Evolutionary conservation across 2,888 invertebrate species (phyloP).

Genomic region (Cheilosia vernalis): DNA sequence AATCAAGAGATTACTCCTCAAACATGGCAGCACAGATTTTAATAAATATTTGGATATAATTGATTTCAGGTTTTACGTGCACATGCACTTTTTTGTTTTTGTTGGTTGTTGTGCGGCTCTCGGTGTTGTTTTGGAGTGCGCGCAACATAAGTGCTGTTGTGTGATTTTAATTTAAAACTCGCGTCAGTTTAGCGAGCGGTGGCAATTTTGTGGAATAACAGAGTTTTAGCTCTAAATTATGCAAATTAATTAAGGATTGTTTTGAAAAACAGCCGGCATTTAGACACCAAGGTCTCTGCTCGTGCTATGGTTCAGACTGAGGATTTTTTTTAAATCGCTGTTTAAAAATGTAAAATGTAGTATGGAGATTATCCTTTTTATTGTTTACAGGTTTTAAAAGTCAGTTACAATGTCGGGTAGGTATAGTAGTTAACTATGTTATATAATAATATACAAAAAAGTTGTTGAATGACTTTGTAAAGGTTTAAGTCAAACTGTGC

Average conservation of each 20-base stretch:
- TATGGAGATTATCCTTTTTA: too few species aligned
- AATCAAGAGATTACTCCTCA: slow-evolving; percentile 65
- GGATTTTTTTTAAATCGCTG: too few species aligned
- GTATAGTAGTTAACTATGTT: too few species aligned
- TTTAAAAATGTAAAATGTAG: too few species aligned
- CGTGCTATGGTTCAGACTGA: neutral
- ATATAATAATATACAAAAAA: too few species aligned
- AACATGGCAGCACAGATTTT: slow-evolving; percentile 47
- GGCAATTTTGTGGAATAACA: slow-evolving; percentile 56
- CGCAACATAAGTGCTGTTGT: slow-evolving; percentile 11
- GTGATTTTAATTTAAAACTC: slow-evolving; percentile 43
- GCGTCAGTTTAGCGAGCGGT: slow-evolving; percentile 49
- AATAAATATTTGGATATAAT: slow-evolving; percentile 68
- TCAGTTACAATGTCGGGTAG: too few species aligned
- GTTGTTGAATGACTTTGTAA: too few species aligned
- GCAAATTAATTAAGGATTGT: slow-evolving; percentile 66
- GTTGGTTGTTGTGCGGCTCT: neutral
- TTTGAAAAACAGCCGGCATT: neutral
- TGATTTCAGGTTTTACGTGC: slow-evolving; percentile 49
- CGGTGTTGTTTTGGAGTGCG: neutral
- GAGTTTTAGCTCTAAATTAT: slow-evolving; percentile 52
- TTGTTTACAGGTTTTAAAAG: too few species aligned
- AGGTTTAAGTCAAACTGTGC: too few species aligned
- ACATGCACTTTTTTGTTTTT: slow-evolving; percentile 1
- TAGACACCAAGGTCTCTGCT: too few species aligned